Base-by-base conservation (phyloP, 2,888 invertebrate species). In the Colostygia pectinataria region DNA sequence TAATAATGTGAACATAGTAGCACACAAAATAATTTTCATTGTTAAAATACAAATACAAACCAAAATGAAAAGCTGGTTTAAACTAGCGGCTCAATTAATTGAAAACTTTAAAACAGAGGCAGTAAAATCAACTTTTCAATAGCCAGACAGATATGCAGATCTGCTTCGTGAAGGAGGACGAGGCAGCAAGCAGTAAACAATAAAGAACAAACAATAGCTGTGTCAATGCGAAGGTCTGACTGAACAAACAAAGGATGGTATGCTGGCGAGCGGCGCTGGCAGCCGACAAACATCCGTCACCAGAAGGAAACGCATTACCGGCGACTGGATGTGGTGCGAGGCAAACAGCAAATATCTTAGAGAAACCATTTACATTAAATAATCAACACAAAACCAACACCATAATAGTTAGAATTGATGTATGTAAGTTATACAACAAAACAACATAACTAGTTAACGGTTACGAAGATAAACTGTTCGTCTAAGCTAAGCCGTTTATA, bases 281-380 rank as follows among this genome's bases (percentile, higher is more conserved):
- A 39, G 50, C 48, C 15, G 43, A 34, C 53, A 53, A 54, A 60
- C 60, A 62, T 58, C 57, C 58, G 55, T 44, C 50, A 29, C 24
- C 53, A 38, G 33, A 39, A 34, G 40, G 40, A 32, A 47, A 37
- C 41, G 24, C 36, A 41, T 51, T 41, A 45, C 43, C 52, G 43
- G 47, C 38, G 34, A 47, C 38, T 39, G 34, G 24, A 43, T 43
- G 34, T 37, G 23, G 14, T 31, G 23, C n/a, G 25, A 25, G 14
- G 31, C 31, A 34, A 43, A 4, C 20, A 6, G 6, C 5, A 20
- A 20, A 1, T 20, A 20, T 20, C 4, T 6, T 6, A 2, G 5
- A 20, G 6, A 2, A 20, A 6, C 20, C 1, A 20, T 20, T 20
- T 20, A 1, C 6, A 20, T 20, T n/a, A n/a, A n/a, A n/a, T n/a